Base-by-base conservation (phyloP, 2,113 vertebrate species). In the Zeus faber region DNA sequence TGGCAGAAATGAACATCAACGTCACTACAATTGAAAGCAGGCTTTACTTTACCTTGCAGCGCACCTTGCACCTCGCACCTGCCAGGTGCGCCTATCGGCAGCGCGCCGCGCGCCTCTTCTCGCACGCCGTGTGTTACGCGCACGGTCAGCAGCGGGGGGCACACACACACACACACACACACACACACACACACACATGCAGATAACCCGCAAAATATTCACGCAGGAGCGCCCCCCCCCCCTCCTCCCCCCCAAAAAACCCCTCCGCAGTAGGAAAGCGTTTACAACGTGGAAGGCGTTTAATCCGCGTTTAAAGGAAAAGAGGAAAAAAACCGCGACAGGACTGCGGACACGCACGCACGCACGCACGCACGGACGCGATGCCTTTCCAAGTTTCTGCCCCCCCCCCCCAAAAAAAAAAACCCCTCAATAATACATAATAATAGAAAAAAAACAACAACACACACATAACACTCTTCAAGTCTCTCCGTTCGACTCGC, bases 121-220 rank as follows among this genome's bases (percentile, higher is more conserved):
- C 27, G 27, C 27, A 8, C 27, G 27, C 27, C 4, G 88, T 84
- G 45, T 89, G 14, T 11, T n/a, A 18, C 5, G 16, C 49, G 5
- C 11, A 25, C n/a, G 25, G 25, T 18, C 26, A 50, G 2, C 10
- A 20, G 41, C 1, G 10, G 17, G 18, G 9, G 7, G 13, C 20
- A 23, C 22, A 24, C 18, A 24, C 35, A 11, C 80, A 85, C 84
- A 84, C 46, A 50, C 24, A 44, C 8, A 29, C 18, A 25, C 5
- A 2, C 20, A 31, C 13, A 27, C 14, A 21, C 58, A 16, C 23
- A 25, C 90, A 91, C n/a, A 31, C 20, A 35, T 39, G 50, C 27
- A 54, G 48, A 13, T n/a, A 39, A 13, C 14, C 4, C 35, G 4
- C 9, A 29, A 29, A 29, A 29, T 8, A 29, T 29, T 4, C 27